A percentile compares a stretch with the other conserved stretches of the same genome.
These are phyloP conservation scores for Drosophila multiciliata DNA, from an alignment of 2,888 invertebrate species.

Conservation along the genomic window DNA sequence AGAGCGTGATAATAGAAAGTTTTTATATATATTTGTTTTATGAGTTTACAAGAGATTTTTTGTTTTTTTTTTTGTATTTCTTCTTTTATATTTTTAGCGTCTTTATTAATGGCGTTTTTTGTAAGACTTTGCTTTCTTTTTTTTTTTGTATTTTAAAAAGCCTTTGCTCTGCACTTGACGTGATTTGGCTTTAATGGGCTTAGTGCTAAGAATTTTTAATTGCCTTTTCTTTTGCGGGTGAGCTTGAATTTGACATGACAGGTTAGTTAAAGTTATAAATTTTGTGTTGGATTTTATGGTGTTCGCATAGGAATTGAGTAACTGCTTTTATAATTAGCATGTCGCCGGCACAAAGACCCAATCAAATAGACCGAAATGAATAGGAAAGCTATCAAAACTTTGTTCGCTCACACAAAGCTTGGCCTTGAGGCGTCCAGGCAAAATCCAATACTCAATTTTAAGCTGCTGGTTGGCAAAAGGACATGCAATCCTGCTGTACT, in stretches of 20 bases:
- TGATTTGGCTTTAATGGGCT: conserved; percentile 58
- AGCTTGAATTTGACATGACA: neutral
- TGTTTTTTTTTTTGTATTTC: conserved; percentile 41
- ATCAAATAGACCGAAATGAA: conserved; percentile 47
- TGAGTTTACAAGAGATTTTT: conserved; percentile 64
- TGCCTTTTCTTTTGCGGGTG: neutral
- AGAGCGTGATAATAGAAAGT: conserved; percentile 82
- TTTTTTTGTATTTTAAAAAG: conserved; percentile 11
- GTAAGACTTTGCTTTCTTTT: conserved; percentile 25
- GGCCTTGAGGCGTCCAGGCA: conserved; percentile 46
- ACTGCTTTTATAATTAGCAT: conserved; percentile 36
- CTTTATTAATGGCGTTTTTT: conserved; percentile 45
- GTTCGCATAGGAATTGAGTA: conserved; percentile 20
- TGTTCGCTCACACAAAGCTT: conserved; percentile 41
- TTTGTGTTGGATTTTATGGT: conserved; percentile 1
- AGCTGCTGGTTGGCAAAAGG: conserved; percentile 63
- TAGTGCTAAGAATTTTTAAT: neutral
- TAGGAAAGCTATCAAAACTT: conserved; percentile 70
- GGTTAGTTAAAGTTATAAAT: neutral
- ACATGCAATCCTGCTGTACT: conserved; percentile 8
- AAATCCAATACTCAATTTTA: conserved; percentile 54
- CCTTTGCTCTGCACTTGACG: conserved; percentile 31
- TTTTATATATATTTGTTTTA: conserved; percentile 73
- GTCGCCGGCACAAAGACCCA: conserved; percentile 31
- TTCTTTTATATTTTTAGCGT: conserved; percentile 42